phyloP scores from a whole-genome alignment of 2,888 invertebrate genomes.

The Erebia epiphron region DNA sequence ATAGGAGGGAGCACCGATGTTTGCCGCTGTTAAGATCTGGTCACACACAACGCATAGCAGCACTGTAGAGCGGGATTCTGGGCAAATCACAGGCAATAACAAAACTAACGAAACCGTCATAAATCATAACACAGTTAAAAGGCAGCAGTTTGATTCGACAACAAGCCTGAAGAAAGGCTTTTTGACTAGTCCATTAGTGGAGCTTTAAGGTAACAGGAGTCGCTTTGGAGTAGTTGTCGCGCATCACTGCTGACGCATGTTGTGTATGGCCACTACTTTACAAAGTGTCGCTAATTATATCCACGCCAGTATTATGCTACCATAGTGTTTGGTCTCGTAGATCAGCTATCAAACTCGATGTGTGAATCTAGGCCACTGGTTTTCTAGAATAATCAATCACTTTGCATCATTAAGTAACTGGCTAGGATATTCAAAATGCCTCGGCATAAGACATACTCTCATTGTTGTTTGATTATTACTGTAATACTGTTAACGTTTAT shows the following conservation, averaged over 20 bases:
- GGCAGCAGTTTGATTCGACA: no score
- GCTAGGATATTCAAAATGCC: not conserved
- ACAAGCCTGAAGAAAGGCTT: no score
- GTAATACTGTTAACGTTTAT: not conserved
- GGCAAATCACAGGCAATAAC: no score
- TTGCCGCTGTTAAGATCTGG: conserved; percentile 51
- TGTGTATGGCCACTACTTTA: not conserved
- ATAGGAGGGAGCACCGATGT: conserved; percentile 61
- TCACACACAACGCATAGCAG: not conserved
- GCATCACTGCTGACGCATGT: not conserved
- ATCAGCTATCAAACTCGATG: conserved; percentile 51
- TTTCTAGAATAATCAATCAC: conserved; percentile 12
- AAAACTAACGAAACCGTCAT: no score
- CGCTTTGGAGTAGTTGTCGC: not conserved
- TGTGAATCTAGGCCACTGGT: conserved; percentile 17
- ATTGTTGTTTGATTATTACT: not conserved
- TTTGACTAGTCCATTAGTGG: no score
- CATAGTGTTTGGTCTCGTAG: conserved; percentile 47
- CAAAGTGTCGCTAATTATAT: conserved; percentile 62
- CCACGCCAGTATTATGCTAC: conserved; percentile 51
- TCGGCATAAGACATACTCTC: not conserved
- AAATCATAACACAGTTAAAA: no score
- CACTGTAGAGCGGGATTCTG: not conserved
- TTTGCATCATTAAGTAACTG: conserved; percentile 6
- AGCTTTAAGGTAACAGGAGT: not conserved